Evolutionary conservation across 2,888 invertebrate genomes (phyloP), one percentile per base, ranked within the genome.

Genomic region (Chrysodeixis includens): DNA sequence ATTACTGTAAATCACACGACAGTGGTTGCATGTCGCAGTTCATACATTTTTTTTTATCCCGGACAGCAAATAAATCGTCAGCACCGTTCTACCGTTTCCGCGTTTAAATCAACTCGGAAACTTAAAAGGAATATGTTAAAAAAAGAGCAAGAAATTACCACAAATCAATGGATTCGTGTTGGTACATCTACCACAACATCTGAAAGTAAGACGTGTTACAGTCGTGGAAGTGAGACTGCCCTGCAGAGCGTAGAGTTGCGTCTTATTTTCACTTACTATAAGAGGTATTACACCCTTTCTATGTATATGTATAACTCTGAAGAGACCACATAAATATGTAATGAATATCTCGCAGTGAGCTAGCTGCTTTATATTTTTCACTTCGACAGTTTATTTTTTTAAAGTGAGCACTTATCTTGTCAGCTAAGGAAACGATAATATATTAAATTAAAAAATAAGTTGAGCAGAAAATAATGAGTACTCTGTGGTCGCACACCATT

Each of bases 381-480:
- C 55, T 7, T 51, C 60, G 66, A 72, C 77, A 62, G 62, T 76
- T 76, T 69, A 76, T 64, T 49, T 63, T 72, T 71, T 60, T 71
- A 71, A 77, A 64, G 67, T 55, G 65, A 75, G 65, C 71, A 72
- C 66, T 76, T 76, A 75, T 69, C 54, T 44, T 56, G 61, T 68
- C 65, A 20, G 62, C 62, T 62, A 62, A 75, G 67, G 20, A 62
- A 60, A 63, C 32, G 51, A 61, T 66, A 71, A 69, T 78, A 71
- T 68, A 68, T 75, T 78, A 67, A 68, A 78, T 71, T 75, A 4
- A 26, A 26, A 26, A 61, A 53, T 49, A n/a, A 66, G 51, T 60
- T 12, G 9, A 46, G 66, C 66, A 77, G 71, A 78, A 77, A 69
- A 56, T 67, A 66, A 71, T 75, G 52, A 56, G 16, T 52, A 35